Evolutionary conservation across 2,888 invertebrate genomes (phyloP).

Genomic region (Melolontha melolontha): DNA sequence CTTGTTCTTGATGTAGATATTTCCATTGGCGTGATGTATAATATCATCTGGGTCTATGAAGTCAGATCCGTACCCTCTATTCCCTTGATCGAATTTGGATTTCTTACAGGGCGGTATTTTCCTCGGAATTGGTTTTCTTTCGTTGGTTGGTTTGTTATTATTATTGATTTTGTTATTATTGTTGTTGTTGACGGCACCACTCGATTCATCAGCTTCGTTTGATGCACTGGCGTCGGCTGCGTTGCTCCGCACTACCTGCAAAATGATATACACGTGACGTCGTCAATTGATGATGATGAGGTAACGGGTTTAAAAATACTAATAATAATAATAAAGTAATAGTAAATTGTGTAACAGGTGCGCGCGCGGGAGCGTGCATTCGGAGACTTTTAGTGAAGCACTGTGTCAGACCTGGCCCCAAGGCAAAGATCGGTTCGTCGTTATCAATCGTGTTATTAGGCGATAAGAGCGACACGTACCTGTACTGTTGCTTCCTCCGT

Average conservation of each 20-base stretch:
- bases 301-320: conserved; percentile 38
- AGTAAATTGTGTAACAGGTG: conserved; percentile 27
- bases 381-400: neutral
- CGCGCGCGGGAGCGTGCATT: conserved; percentile 41
- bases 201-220: conserved; percentile 23
- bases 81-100: conserved; percentile 50
- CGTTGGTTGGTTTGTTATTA: conserved; percentile 33
- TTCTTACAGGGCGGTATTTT: conserved; percentile 50
- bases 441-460: conserved; percentile 30
- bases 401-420: conserved; percentile 7
- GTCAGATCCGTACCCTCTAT: conserved; percentile 62
- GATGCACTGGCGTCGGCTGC: conserved; percentile 30
- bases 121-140: conserved; percentile 10
- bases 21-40: conserved; percentile 64
- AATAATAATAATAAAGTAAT: conserved; percentile 2
- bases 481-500: conserved; percentile 61
- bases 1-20: conserved; percentile 65
- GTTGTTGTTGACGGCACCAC: conserved; percentile 31
- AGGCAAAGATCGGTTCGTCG: conserved; percentile 24
- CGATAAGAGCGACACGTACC: conserved; percentile 43
- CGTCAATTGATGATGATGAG: conserved; percentile 39
- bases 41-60: conserved; percentile 67
- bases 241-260: conserved; percentile 42
- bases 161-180: conserved; percentile 46
- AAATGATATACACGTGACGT: conserved; percentile 40